These are phyloP conservation scores for Oligia latruncula DNA, from an alignment of 2,888 invertebrate genomes.

Conservation along the genomic window DNA sequence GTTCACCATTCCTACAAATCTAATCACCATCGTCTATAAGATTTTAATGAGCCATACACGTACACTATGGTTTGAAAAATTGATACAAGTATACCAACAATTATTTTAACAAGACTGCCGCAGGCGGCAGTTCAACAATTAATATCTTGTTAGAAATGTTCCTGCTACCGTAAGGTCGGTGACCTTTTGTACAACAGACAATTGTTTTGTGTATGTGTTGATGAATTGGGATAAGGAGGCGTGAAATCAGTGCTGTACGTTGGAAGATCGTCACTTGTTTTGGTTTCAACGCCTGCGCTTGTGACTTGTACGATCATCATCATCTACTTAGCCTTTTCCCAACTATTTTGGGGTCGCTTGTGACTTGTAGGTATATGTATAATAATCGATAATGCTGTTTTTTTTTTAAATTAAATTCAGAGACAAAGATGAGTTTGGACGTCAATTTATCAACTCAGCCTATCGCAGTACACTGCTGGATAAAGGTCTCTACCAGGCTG, in stretches of 20 bases:
- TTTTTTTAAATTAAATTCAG: background rate
- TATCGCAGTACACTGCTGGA: no score
- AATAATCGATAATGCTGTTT: background rate
- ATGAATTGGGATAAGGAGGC: constrained; percentile 43
- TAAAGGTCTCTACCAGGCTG: no score
- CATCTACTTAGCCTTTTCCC: no score
- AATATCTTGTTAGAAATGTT: constrained; percentile 68
- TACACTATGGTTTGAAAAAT: constrained; percentile 76
- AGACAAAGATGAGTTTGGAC: background rate
- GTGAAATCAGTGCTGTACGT: constrained; percentile 6
- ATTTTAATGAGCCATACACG: constrained; percentile 69
- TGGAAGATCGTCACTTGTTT: background rate
- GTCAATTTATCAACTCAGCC: background rate
- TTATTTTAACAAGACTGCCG: constrained; percentile 70
- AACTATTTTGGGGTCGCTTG: no score
- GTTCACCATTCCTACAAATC: constrained; percentile 34
- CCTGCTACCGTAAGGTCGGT: constrained; percentile 66
- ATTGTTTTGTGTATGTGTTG: constrained; percentile 42
- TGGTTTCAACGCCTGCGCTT: background rate
- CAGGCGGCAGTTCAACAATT: constrained; percentile 64
- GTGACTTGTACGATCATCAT: background rate
- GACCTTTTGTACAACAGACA: constrained; percentile 55
- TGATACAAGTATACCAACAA: constrained; percentile 67
- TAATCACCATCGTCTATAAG: constrained; percentile 56
- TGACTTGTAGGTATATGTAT: no score